Evolutionary conservation across 2,888 invertebrate species (phyloP), one percentile per base, ranked within the genome.

Genomic region (Eupelmus urozonus): DNA sequence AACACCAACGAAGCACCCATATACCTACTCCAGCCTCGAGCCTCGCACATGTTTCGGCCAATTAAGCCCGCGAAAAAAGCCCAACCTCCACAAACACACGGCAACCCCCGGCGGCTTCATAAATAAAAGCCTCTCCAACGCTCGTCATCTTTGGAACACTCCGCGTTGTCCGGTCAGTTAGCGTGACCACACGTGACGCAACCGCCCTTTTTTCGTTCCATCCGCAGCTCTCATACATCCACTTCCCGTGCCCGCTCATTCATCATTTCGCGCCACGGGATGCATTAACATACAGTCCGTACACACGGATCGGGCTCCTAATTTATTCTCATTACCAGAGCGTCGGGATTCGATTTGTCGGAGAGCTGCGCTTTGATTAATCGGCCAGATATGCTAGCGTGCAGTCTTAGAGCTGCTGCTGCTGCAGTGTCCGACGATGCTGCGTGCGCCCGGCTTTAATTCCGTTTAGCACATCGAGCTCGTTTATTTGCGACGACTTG

Each of bases 21-120:
- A 34, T 34, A 34, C 5, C 9, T 34, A 5, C 34, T 34, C 9
- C 34, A 34, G 13, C 45, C 25, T 18, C 23, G 27, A 13, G 18
- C 53, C 29, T 7, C 45, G 5, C 25, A 27, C 69, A 57, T 42
- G 65, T 73, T 65, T 73, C 73, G 73, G 7, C 65, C 65, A 73
- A 73, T 73, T 73, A 73, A 57, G 27, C 23, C 16, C 16, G 11
- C 45, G 42, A 3, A 57, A 57, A 42, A 57, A 57, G 23, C n/a
- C n/a, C n/a, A 23, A 7, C 20, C 13, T 27, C 29, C 42, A 55
- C n/a, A n/a, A n/a, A n/a, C n/a, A n/a, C n/a, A 2, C 16, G 2
- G 16, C 45, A 45, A 5, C 34, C 34, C 34, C 34, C 16, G 27
- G 16, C 11, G 20, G 65, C 57, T 25, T 59, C 63, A 63, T 63